These are phyloP conservation scores for Cydia strobilella DNA, from an alignment of 1,140 invertebrate genomes.

Conservation along the genomic window DNA sequence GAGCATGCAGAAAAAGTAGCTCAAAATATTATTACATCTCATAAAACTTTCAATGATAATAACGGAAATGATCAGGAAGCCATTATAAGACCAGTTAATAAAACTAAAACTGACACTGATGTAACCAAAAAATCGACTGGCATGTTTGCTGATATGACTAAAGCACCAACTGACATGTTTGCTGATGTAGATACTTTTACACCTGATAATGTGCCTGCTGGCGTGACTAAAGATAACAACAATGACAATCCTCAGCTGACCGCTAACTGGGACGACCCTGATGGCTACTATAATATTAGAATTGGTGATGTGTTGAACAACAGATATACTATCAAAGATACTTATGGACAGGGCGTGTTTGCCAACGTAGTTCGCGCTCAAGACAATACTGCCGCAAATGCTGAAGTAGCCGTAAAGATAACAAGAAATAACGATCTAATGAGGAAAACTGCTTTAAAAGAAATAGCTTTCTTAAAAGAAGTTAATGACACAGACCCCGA, in stretches of 20 bases:
- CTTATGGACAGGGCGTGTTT: slow-evolving; percentile 99
- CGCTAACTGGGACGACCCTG: slow-evolving; percentile 99
- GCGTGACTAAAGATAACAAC: slow-evolving; percentile 84
- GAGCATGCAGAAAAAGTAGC: slow-evolving; percentile 30
- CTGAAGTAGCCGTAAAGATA: slow-evolving; percentile 99
- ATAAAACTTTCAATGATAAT: slow-evolving; percentile 37
- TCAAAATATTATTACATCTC: slow-evolving; percentile 34
- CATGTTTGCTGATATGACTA: slow-evolving; percentile 32
- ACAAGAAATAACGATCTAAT: slow-evolving; percentile 99
- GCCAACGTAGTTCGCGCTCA: slow-evolving; percentile 97
- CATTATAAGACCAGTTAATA: neutral
- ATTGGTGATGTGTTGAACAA: slow-evolving; percentile 96
- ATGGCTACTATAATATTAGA: slow-evolving; percentile 97
- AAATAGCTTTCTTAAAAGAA: slow-evolving; percentile 95
- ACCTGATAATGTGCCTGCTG: slow-evolving; percentile 83
- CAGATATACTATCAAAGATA: slow-evolving; percentile 96
- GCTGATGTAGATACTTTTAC: slow-evolving; percentile 69
- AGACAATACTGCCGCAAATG: slow-evolving; percentile 89
- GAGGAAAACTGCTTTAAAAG: slow-evolving; percentile 98
- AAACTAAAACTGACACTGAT: neutral
- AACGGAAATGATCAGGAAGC: neutral
- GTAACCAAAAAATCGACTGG: neutral
- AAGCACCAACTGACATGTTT: slow-evolving; percentile 70
- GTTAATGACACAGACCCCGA: slow-evolving; percentile 98
- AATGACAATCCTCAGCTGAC: slow-evolving; percentile 91